Evolutionary conservation across 2,113 vertebrate genomes (phyloP).

Genomic region (Oncorhynchus tshawytscha): DNA sequence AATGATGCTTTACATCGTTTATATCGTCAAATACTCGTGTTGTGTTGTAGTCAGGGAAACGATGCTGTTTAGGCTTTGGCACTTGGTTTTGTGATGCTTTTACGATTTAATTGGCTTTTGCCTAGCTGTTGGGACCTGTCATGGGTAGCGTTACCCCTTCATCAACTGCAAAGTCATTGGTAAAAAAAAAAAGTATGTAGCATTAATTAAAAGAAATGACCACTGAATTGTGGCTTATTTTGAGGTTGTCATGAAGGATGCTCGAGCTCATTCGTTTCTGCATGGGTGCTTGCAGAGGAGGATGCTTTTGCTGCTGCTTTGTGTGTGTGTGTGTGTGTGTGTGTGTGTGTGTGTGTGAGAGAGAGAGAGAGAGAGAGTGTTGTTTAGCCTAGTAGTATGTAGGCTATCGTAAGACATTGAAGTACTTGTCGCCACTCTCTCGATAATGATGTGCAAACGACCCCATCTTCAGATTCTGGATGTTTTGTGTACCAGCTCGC

Average conservation of each 20-base stretch:
- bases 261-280: constrained; percentile 41
- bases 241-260: constrained; percentile 28
- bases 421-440: constrained; percentile 26
- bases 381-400: background rate
- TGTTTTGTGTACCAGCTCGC: background rate
- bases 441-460: constrained; percentile 25
- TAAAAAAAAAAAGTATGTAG: background rate
- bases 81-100: background rate
- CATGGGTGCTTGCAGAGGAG: constrained; percentile 35
- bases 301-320: constrained; percentile 7
- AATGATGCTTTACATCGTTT: background rate
- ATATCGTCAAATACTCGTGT: background rate
- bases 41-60: background rate
- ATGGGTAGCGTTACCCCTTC: background rate
- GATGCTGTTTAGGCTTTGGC: no score
- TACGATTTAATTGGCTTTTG: background rate
- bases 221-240: background rate
- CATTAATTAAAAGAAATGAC: background rate
- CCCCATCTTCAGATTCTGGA: background rate
- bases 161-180: background rate
- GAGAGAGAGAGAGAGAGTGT: constrained; percentile 22
- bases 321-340: background rate
- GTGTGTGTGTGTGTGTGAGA: background rate
- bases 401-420: constrained; percentile 2
- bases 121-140: background rate